Base-by-base conservation (phyloP, 1,140 invertebrate species). In the Cataglyphis hispanica region DNA sequence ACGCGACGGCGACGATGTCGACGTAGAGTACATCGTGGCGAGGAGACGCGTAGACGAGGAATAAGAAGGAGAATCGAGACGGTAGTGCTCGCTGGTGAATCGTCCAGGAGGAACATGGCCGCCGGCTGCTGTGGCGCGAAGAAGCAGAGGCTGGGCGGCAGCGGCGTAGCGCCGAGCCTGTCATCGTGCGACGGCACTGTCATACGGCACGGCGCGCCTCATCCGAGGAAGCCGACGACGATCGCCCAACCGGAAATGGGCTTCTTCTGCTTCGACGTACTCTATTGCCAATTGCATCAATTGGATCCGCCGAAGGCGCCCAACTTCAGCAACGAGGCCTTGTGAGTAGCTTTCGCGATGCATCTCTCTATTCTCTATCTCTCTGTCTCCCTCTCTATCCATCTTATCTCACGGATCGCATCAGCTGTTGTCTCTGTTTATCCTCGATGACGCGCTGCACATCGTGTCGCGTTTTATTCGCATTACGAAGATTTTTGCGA, bases 211-310 rank as follows among this genome's bases (percentile, higher is more conserved):
- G 94, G 95, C 50, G 88, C 85, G 31, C 19, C 67, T 43, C 91
- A 90, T 37, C 81, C 91, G 56, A 91, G 90, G 31, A 95, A 95
- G 72, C 90, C 91, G 25, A 96, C 94, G 27, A 19, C 95, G 22
- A 97, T 99, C 56, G 98, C 98, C 80, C 97, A 97, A 93, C 97
- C 98, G 69, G 98, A 99, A 95, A 99, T 99, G 99, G 99, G 98
- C 94, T 98, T 98, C 96, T 99, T 98, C 96, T 99, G 99, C 96
- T 99, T 99, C 96, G 99, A 99, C 95, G 98, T 99, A 85, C 96
- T 99, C 74, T 98, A 99, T 95, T 97, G 97, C 95, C 98, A 99
- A 95, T 96, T 99, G 91, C 97, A 99, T 95, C 98, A 98, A 93
- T 96, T 98, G 92, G 98, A 99, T 90, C 97, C 98, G 86, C 98